Base-by-base conservation (phyloP, 1,140 invertebrate genomes). In the Rhynchophorus ferrugineus region DNA sequence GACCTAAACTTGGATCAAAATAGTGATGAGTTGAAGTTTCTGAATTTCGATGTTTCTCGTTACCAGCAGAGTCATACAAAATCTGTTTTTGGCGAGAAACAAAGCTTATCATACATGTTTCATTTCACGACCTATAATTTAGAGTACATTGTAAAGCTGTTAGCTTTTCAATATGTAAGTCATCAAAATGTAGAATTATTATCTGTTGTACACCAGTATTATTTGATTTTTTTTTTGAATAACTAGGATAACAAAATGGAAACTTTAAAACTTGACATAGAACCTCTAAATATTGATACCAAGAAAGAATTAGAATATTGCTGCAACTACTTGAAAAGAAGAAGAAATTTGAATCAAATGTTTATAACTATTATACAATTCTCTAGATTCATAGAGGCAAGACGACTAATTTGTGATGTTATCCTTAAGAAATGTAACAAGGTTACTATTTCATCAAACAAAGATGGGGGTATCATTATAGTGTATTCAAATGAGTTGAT, bases 221-320 rank as follows among this genome's bases (percentile, higher is more conserved):
- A 20, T 46, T 36, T 5, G n/a, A n/a, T n/a, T n/a, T n/a, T n/a
- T n/a, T n/a, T n/a, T n/a, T n/a, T n/a, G n/a, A n/a, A n/a, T n/a
- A n/a, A n/a, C n/a, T 13, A 46, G 44, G 34, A 36, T 9, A 19
- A 20, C 14, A 46, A 36, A 36, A 33, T 14, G 13, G 29, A 46
- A 36, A 13, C 36, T 14, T n/a, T 46, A 3, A 46, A 46, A 46
- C 34, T 46, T 11, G 44, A 46, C 33, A 18, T 46, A 17, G 14
- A 20, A 19, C 24, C 8, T 18, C 13, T 35, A 36, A 46, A n/a
- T 3, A 18, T 3, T 8, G 19, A 16, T 36, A 11, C 33, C 13
- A 7, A 46, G 36, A 46, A 46, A 20, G 44, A 46, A 46, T 13
- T 46, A 7, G 17, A 46, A 35, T 46, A 46, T 8, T 46, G 44